Evolutionary conservation across 2,797 vertebrate genomes (phyloP).

Genomic region (Adelosebastes latens): DNA sequence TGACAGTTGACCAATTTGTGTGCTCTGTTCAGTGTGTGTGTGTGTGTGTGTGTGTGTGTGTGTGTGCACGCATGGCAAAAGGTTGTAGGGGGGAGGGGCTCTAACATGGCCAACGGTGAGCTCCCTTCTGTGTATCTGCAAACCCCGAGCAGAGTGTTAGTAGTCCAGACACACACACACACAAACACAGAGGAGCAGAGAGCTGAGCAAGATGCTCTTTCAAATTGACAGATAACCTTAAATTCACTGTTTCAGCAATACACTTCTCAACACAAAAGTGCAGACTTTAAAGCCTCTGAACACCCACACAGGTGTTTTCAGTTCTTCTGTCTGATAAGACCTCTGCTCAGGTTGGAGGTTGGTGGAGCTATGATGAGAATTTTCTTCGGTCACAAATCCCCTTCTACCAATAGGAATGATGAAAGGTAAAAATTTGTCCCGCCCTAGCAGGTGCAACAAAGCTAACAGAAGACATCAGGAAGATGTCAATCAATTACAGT

Average conservation of each 20-base stretch:
- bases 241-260: constrained; percentile 29
- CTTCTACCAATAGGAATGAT: neutral
- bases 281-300: neutral
- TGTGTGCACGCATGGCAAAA: neutral
- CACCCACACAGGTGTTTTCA: neutral
- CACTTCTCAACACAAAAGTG: neutral
- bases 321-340: neutral
- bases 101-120: neutral
- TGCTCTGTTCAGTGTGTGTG: neutral
- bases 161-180: constrained; percentile 44
- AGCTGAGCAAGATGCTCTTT: constrained; percentile 35
- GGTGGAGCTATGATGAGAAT: neutral
- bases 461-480: no score
- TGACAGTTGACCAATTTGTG: neutral
- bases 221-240: constrained; percentile 52
- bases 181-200: constrained; percentile 8
- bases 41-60: neutral
- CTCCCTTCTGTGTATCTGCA: constrained; percentile 8
- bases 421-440: neutral
- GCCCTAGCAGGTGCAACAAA: no score
- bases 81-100: constrained; percentile 6
- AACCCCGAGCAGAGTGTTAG: constrained; percentile 47
- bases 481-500: no score
- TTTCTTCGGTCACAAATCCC: neutral
- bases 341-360: neutral